Percentiles rank a stretch among this genome's conserved stretches.
phyloP scores from a whole-genome alignment of 2,113 vertebrate species.

The Phrynocephalus versicolor region DNA sequence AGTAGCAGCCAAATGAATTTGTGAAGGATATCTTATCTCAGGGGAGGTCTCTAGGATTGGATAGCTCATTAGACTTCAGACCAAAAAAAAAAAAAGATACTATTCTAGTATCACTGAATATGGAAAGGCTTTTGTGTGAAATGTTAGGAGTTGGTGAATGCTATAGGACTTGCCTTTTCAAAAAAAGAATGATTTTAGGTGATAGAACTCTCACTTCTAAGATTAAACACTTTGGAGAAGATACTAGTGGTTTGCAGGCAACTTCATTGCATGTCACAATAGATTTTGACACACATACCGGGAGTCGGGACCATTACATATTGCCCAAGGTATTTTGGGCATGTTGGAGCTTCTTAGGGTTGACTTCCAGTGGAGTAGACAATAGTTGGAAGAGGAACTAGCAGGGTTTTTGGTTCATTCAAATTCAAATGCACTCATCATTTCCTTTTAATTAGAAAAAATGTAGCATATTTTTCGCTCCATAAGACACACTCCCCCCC shows the following conservation, averaged over 20 bases:
- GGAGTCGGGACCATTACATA: too few relatives aligned
- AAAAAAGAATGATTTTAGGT: not conserved
- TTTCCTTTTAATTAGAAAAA: not conserved
- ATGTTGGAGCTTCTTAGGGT: not conserved
- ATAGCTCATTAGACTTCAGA: not conserved
- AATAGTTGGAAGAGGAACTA: not conserved
- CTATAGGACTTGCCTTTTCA: not conserved
- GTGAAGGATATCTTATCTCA: not conserved
- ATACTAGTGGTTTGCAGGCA: not conserved
- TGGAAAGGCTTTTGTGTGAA: not conserved
- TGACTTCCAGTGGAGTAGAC: not conserved
- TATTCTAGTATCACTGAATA: not conserved
- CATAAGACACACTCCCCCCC: too few relatives aligned
- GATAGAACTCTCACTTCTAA: not conserved
- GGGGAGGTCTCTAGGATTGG: not conserved
- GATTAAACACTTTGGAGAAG: not conserved
- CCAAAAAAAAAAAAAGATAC: not conserved
- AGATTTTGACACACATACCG: too few relatives aligned
- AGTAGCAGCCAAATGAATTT: not conserved
- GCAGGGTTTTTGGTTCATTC: not conserved
- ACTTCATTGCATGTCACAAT: not conserved
- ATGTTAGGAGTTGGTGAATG: not conserved
- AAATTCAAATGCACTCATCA: not conserved
- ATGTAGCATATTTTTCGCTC: too few relatives aligned
- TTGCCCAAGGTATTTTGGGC: too few relatives aligned